phyloP scores from a whole-genome alignment of 2,797 vertebrate species.

The Notolepis coatsorum region DNA sequence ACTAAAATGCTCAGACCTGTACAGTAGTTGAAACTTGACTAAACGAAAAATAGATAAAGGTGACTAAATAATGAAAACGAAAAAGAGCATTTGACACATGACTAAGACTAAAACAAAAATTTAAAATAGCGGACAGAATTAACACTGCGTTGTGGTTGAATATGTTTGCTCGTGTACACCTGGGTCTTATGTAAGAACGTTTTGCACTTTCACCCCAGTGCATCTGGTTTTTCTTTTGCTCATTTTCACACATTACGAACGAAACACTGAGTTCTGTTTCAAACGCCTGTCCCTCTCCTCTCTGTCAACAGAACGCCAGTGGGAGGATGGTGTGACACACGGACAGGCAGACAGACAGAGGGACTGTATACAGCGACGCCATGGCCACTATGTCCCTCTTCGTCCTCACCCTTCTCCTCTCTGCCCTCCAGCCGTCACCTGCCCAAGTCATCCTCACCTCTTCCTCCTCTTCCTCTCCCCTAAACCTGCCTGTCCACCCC shows the following conservation, averaged over 20 bases:
- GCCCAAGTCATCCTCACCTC: constrained; percentile 66
- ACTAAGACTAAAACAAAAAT: too few relatives aligned
- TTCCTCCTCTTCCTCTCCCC: constrained; percentile 49
- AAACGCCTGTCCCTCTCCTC: constrained; percentile 10
- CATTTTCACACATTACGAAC: neutral
- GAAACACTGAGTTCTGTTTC: neutral
- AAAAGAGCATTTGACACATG: too few relatives aligned
- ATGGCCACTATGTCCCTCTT: constrained; percentile 62
- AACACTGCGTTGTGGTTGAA: too few relatives aligned
- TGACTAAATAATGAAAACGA: too few relatives aligned
- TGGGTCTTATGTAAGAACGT: neutral
- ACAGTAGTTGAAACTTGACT: too few relatives aligned
- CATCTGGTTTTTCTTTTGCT: too few relatives aligned
- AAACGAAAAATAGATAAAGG: too few relatives aligned
- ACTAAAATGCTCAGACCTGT: too few relatives aligned
- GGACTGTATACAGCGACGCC: constrained; percentile 39
- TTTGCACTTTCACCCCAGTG: too few relatives aligned
- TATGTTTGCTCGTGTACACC: too few relatives aligned
- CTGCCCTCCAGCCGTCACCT: constrained; percentile 51
- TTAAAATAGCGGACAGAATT: neutral
- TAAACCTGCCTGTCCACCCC: constrained; percentile 35
- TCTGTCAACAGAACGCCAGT: constrained; percentile 46
- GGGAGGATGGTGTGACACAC: constrained; percentile 68
- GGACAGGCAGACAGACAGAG: constrained; percentile 19
- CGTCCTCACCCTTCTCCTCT: constrained; percentile 62